These are phyloP conservation scores for Saturnia japonica DNA, from an alignment of 2,888 invertebrate species.

Conservation along the genomic window DNA sequence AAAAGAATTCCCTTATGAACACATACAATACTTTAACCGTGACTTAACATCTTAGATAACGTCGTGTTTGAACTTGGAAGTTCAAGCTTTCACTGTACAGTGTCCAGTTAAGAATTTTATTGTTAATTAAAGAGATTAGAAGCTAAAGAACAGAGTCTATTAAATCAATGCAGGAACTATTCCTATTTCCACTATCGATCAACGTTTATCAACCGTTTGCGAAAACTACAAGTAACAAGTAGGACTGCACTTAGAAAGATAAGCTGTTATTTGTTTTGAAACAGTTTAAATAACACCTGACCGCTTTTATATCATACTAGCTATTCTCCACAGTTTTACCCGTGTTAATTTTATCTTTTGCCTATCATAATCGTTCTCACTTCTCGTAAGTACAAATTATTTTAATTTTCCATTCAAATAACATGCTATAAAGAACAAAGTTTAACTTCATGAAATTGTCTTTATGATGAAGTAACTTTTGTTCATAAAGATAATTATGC, in stretches of 20 bases:
- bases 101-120: conserved; percentile 6
- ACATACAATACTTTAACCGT: conserved; percentile 8
- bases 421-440: no score
- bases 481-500: no score
- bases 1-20: conserved; percentile 18
- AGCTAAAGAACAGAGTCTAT: neutral
- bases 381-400: no score
- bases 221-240: conserved; percentile 58
- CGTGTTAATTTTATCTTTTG: no score
- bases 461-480: no score
- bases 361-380: no score
- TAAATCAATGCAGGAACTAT: conserved; percentile 4
- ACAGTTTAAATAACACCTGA: conserved; percentile 1
- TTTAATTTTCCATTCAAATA: no score
- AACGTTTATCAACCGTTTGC: conserved; percentile 46
- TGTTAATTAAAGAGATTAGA: conserved; percentile 8
- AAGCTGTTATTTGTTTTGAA: conserved; percentile 51
- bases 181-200: conserved; percentile 47
- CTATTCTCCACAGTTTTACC: no score
- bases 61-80: conserved; percentile 7
- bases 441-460: no score
- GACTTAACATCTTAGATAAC: conserved; percentile 7
- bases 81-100: conserved; percentile 6
- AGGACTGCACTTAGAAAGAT: conserved; percentile 49
- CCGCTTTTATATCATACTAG: neutral